Percentiles rank a stretch among this genome's conserved stretches.
These are phyloP conservation scores for Temnothorax rugatulus DNA, from an alignment of 2,888 invertebrate species.

Conservation along the genomic window DNA sequence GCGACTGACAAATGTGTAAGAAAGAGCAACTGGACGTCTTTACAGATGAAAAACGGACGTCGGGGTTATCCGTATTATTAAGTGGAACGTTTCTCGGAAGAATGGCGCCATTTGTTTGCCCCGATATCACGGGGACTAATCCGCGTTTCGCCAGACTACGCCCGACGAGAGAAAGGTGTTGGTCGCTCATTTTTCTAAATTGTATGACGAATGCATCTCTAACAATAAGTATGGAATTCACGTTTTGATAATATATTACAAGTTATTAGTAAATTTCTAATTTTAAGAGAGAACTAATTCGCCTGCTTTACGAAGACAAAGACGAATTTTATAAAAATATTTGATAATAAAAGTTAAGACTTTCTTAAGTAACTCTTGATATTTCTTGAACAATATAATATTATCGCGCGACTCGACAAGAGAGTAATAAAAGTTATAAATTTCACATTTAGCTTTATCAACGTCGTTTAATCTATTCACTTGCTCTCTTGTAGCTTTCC, in stretches of 20 bases:
- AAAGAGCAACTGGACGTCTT: slow-evolving; percentile 71
- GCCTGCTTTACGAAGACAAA: not conserved
- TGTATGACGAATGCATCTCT: slow-evolving; percentile 28
- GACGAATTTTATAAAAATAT: not conserved
- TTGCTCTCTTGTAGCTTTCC: slow-evolving; percentile 22
- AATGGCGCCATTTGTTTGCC: slow-evolving; percentile 74
- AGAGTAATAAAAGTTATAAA: slow-evolving; percentile 6
- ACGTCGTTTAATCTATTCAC: slow-evolving; percentile 10
- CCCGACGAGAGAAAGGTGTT: slow-evolving; percentile 45
- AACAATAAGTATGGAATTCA: slow-evolving; percentile 7
- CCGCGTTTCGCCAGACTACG: slow-evolving; percentile 54
- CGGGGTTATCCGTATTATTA: slow-evolving; percentile 72
- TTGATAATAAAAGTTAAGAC: not conserved
- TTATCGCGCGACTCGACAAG: not conserved
- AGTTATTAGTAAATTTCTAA: not conserved
- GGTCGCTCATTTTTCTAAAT: slow-evolving; percentile 9
- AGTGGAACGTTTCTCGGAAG: slow-evolving; percentile 69
- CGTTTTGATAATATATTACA: not conserved
- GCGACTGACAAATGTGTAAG: slow-evolving; percentile 75
- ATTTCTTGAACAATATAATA: not conserved
- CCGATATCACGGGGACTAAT: slow-evolving; percentile 63
- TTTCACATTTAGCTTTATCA: slow-evolving; percentile 28
- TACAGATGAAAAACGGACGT: slow-evolving; percentile 70
- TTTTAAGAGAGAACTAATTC: not conserved
- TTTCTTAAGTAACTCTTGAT: not conserved